Conservation (phyloP, 2,797 vertebrate genomes). For the Lophotriccus pileatus region DNA sequence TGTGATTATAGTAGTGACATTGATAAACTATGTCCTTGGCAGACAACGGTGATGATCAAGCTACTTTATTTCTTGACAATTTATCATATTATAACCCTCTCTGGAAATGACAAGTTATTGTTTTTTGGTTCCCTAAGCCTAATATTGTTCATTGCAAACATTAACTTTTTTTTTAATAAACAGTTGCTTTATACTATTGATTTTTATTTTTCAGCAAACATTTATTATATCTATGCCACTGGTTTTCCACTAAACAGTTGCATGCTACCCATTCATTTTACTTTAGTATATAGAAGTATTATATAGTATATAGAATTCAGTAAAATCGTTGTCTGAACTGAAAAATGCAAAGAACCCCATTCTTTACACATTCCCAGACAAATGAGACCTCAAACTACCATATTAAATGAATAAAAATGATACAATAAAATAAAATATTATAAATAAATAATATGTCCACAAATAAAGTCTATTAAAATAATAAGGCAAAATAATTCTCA, state of each 20-base stretch:
- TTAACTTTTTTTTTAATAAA: constrained; percentile 46
- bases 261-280: neutral
- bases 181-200: neutral
- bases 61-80: constrained; percentile 72
- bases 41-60: constrained; percentile 78
- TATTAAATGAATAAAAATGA: neutral
- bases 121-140: constrained; percentile 70
- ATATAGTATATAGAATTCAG: neutral
- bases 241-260: neutral
- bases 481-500: neutral
- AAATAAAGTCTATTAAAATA: neutral
- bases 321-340: neutral
- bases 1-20: constrained; percentile 75
- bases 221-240: neutral
- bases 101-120: constrained; percentile 75
- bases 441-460: too few relatives aligned
- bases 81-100: constrained; percentile 75
- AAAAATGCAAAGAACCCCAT: neutral
- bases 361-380: neutral
- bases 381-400: neutral
- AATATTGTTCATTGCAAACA: constrained; percentile 48
- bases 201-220: neutral
- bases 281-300: neutral
- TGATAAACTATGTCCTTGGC: constrained; percentile 79
- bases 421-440: neutral